A percentile compares a stretch with the other conserved stretches of the same genome.
Conservation (phyloP, 2,797 vertebrate species). For the Gallinago nigripennis region DNA sequence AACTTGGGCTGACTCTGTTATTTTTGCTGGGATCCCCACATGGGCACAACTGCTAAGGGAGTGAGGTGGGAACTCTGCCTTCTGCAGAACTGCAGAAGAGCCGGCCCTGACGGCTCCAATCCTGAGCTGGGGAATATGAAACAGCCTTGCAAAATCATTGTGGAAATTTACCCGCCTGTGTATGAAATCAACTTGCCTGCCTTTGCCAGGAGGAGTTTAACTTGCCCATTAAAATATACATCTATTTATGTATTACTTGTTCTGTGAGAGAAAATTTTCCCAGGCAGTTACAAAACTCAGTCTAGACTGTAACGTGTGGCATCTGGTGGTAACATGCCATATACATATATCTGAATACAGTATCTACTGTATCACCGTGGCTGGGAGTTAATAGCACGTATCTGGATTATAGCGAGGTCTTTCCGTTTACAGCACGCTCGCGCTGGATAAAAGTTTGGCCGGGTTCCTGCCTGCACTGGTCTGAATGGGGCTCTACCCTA, state of each 20-base stretch:
- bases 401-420: background rate
- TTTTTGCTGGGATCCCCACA: background rate
- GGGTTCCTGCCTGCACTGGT: background rate
- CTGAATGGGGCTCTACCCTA: background rate
- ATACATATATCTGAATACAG: constrained; percentile 50
- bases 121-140: constrained; percentile 26
- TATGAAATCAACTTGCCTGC: constrained; percentile 60
- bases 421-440: background rate
- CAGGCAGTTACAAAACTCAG: constrained; percentile 72
- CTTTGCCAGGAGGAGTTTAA: constrained; percentile 68
- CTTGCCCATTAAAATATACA: constrained; percentile 68
- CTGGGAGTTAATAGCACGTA: background rate
- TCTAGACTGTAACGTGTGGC: constrained; percentile 67
- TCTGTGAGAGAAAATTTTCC: constrained; percentile 67
- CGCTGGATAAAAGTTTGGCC: background rate
- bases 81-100: background rate
- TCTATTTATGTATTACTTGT: constrained; percentile 68
- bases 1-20: background rate
- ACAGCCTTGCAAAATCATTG: constrained; percentile 66
- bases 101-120: background rate
- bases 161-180: constrained; percentile 68
- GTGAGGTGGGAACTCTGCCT: constrained; percentile 13
- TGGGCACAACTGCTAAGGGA: background rate
- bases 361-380: constrained; percentile 14
- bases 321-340: constrained; percentile 64